phyloP scores from a whole-genome alignment of 2,113 vertebrate species.

The Chascanopsetta lugubris region DNA sequence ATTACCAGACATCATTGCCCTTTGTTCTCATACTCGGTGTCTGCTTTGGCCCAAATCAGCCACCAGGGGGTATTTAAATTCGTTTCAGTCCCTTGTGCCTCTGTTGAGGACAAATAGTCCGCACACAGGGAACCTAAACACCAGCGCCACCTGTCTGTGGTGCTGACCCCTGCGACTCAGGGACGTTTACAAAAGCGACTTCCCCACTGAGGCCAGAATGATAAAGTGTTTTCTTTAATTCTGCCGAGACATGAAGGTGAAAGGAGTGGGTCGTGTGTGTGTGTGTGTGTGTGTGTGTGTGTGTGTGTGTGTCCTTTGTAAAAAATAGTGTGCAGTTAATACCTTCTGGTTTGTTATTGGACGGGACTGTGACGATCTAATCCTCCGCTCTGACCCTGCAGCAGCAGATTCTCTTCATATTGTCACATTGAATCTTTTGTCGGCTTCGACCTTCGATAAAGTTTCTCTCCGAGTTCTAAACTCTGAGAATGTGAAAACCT shows the following conservation, averaged over 20 bases:
- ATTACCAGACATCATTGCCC: not conserved
- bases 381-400: conserved; percentile 20
- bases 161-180: conserved; percentile 2
- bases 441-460: conserved; percentile 4
- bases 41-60: conserved; percentile 34
- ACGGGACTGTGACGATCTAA: conserved; percentile 32
- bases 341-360: conserved; percentile 39
- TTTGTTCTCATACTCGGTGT: conserved; percentile 7
- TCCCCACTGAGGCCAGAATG: conserved; percentile 7
- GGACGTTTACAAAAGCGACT: conserved; percentile 24
- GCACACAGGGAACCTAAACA: conserved; percentile 33
- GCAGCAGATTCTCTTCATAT: not conserved
- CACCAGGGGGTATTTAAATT: conserved; percentile 14
- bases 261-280: conserved; percentile 3
- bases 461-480: not conserved
- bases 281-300: not conserved
- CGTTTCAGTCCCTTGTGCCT: not conserved
- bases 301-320: conserved; percentile 6
- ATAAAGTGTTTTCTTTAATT: conserved; percentile 28
- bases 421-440: conserved; percentile 16
- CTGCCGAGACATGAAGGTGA: conserved; percentile 11
- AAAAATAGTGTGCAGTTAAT: not conserved
- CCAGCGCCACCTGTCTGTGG: conserved; percentile 17
- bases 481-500: not conserved
- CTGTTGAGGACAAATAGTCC: conserved; percentile 15